phyloP scores from a whole-genome alignment of 2,113 vertebrate species.

The Petroica traversi region DNA sequence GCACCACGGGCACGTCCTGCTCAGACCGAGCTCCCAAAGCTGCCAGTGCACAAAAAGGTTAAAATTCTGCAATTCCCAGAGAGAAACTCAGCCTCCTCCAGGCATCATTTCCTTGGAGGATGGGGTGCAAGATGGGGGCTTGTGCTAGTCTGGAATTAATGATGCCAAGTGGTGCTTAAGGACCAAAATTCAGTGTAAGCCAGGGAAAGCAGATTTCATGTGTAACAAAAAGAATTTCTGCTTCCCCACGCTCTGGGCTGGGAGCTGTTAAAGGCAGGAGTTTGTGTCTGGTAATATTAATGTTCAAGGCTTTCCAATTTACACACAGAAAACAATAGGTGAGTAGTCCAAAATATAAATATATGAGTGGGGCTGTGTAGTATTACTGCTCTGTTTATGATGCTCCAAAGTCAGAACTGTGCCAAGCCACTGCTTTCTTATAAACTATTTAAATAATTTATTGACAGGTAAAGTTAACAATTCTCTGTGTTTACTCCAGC shows the following conservation, averaged over 20 bases:
- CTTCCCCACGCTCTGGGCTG: background rate
- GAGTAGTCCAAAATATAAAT: background rate
- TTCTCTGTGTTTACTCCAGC: background rate
- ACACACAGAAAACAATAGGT: background rate
- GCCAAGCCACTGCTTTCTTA: background rate
- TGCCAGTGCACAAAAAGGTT: background rate
- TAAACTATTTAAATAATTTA: slow-evolving; percentile 39
- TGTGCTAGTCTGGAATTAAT: background rate
- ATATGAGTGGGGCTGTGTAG: background rate
- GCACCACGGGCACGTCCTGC: background rate
- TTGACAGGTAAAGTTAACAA: background rate
- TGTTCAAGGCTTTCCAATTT: background rate
- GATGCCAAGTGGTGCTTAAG: background rate
- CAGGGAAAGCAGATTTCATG: background rate
- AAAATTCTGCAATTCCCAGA: background rate
- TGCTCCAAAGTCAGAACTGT: background rate
- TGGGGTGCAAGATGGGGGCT: background rate
- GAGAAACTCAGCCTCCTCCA: background rate
- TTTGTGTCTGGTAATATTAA: background rate
- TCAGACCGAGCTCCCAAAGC: background rate
- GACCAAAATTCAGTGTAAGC: background rate
- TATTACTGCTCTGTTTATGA: background rate
- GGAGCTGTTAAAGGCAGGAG: background rate
- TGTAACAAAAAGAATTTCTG: background rate
- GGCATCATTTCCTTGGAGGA: background rate